Conservation (phyloP, 2,797 vertebrate genomes). For the Lophius americanus region DNA sequence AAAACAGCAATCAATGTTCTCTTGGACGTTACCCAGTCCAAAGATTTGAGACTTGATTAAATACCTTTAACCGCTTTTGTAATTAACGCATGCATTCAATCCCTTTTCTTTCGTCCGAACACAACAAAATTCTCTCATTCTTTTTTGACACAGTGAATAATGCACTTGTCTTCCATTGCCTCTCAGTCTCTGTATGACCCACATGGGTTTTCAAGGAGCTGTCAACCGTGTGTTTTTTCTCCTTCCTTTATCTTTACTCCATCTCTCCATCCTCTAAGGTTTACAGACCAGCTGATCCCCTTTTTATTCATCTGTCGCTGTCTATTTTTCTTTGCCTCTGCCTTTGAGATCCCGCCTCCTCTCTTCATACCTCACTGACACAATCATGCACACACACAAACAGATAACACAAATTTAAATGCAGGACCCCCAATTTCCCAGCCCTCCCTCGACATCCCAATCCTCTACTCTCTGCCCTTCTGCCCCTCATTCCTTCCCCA, state of each 20-base stretch:
- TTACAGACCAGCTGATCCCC: constrained; percentile 63
- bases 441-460: constrained; percentile 47
- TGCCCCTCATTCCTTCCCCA: constrained; percentile 7
- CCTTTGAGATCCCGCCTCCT: constrained; percentile 23
- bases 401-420: constrained; percentile 39
- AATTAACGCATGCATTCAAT: constrained; percentile 3
- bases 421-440: constrained; percentile 54
- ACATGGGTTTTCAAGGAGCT: constrained; percentile 49
- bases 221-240: constrained; percentile 61
- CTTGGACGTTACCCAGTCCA: neutral
- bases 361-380: constrained; percentile 32
- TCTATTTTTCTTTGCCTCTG: neutral
- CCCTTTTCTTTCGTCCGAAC: constrained; percentile 1
- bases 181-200: constrained; percentile 38
- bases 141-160: constrained; percentile 8
- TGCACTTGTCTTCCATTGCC: constrained; percentile 22
- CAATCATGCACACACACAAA: constrained; percentile 22
- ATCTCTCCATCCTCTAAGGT: constrained; percentile 47
- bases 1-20: neutral
- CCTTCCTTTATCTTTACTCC: constrained; percentile 34
- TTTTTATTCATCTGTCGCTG: constrained; percentile 43
- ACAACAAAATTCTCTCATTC: constrained; percentile 17
- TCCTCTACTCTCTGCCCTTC: constrained; percentile 25
- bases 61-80: constrained; percentile 1
- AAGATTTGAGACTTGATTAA: neutral